These are phyloP conservation scores for Onychomys torridus DNA, from an alignment of 2,797 vertebrate species.

Conservation along the genomic window DNA sequence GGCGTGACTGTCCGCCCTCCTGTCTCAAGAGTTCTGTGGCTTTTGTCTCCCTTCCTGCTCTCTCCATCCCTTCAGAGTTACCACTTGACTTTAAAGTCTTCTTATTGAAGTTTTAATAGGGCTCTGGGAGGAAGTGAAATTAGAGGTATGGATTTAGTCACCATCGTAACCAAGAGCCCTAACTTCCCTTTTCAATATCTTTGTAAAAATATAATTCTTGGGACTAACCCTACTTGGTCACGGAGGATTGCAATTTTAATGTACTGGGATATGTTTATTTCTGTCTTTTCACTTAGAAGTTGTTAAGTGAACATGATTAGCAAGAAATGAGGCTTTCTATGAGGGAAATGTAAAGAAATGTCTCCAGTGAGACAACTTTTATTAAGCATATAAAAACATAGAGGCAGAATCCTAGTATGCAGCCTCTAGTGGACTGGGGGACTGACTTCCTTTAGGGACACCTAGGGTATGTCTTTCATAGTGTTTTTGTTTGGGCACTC, in stretches of 20 bases:
- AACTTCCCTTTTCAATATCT: conserved; percentile 59
- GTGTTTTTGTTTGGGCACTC: conserved; percentile 34
- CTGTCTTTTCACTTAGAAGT: conserved; percentile 69
- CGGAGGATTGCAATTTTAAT: conserved; percentile 67
- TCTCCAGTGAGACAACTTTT: conserved; percentile 63
- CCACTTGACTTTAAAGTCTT: conserved; percentile 23
- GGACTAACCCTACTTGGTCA: conserved; percentile 52
- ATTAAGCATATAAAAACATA: conserved; percentile 50
- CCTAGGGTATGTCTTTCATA: background rate
- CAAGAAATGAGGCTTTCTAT: conserved; percentile 72
- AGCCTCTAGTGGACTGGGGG: background rate
- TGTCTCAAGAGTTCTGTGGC: background rate
- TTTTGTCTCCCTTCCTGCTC: background rate
- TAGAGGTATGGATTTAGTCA: conserved; percentile 51
- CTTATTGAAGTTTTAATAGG: conserved; percentile 49
- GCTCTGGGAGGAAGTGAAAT: conserved; percentile 50
- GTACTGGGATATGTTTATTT: conserved; percentile 70
- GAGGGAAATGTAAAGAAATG: conserved; percentile 64
- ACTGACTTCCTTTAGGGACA: background rate
- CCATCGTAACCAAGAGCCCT: conserved; percentile 47
- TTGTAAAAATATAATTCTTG: conserved; percentile 31
- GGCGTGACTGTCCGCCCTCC: background rate
- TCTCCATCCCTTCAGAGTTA: background rate
- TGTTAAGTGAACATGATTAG: conserved; percentile 73
- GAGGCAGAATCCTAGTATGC: background rate